Evolutionary conservation across 2,797 vertebrate species (phyloP), one percentile per base, ranked within the genome.

Genomic region (Ctenosaura bakeri): DNA sequence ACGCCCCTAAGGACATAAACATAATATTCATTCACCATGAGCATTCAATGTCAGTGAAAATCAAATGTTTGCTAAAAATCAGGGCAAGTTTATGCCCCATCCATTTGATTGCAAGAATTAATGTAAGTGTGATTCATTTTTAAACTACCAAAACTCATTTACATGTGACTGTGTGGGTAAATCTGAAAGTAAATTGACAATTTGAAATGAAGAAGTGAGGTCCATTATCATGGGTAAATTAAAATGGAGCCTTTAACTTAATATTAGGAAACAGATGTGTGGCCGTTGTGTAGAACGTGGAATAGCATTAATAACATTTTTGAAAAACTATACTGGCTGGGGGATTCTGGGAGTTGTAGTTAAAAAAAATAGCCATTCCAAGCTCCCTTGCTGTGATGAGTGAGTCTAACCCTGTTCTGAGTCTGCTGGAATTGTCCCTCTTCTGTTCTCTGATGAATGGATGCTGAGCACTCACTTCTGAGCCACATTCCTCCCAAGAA

Each of bases 41-140:
- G 42, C 50, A 66, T 66, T 74, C 66, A 77, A 83, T 24, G 29
- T 76, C 46, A 56, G 59, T 35, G 59, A 46, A 69, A 83, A 87
- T n/a, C 59, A 83, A 64, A 87, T 42, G 26, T 87, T 71, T 83
- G 71, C 59, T n/a, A 78, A 66, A 90, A 78, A 69, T n/a, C 16
- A 77, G 54, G 69, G 46, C 87, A 71, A 38, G 29, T 80, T 86
- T 35, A 74, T 59, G 73, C 71, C 32, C 38, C 54, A 24, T 71
- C 54, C 38, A 62, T 90, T 79, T 71, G 64, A 54, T 35, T 89
- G 18, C 26, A 10, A 84, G 46, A 24, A 90, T 54, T 46, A 86
- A 62, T 80, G n/a, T 46, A 29, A 22, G 62, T 42, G 20, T 32
- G 22, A 1, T 71, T 90, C 76, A 54, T 86, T 90, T 79, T 42